phyloP scores from a whole-genome alignment of 2,888 invertebrate genomes.

The Clusia tigrina region DNA sequence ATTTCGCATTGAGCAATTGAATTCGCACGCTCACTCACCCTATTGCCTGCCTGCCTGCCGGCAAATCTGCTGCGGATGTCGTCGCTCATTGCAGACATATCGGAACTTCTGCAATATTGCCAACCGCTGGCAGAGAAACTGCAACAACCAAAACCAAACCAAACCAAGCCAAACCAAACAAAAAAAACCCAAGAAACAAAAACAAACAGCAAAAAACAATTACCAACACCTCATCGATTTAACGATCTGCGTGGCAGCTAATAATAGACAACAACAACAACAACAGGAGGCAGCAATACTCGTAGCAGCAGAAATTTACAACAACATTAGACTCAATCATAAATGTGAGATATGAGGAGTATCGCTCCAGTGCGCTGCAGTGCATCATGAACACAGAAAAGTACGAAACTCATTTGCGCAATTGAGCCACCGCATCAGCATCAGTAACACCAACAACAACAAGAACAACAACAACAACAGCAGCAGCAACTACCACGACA shows the following conservation, averaged over 20 bases:
- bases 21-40: slow-evolving; percentile 55
- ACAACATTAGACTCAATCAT: slow-evolving; percentile 53
- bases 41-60: slow-evolving; percentile 20
- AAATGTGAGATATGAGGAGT: slow-evolving; percentile 57
- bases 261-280: slow-evolving; percentile 44
- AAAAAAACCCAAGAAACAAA: slow-evolving; percentile 53
- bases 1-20: slow-evolving; percentile 50
- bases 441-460: background rate
- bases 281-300: background rate
- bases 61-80: slow-evolving; percentile 42
- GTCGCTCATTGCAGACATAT: slow-evolving; percentile 53
- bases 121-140: slow-evolving; percentile 10
- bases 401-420: slow-evolving; percentile 7
- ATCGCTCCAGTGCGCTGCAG: slow-evolving; percentile 27
- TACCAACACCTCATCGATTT: slow-evolving; percentile 50
- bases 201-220: slow-evolving; percentile 53
- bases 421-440: background rate
- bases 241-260: slow-evolving; percentile 51
- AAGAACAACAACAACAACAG: background rate
- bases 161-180: slow-evolving; percentile 47
- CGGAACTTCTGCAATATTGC: slow-evolving; percentile 41
- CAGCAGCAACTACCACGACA: background rate
- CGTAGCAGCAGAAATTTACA: background rate
- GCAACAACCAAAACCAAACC: slow-evolving; percentile 30
- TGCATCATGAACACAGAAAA: background rate